phyloP scores from a whole-genome alignment of 2,797 vertebrate genomes.

The Acanthurus lineatus region DNA sequence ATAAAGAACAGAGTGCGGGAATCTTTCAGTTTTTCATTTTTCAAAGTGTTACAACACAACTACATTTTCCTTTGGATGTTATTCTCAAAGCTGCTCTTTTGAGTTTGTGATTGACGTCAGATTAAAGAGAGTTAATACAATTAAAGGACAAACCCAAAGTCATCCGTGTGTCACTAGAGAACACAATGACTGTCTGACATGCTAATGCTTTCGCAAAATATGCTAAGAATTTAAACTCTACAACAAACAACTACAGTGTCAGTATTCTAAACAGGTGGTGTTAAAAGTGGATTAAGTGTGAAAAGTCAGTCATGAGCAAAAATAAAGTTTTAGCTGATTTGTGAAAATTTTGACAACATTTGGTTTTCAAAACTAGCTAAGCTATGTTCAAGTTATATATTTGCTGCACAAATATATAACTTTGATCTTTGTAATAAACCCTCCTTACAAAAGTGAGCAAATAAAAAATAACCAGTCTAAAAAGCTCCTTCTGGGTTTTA shows the following conservation, averaged over 20 bases:
- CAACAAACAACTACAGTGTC: no score
- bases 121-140: no score
- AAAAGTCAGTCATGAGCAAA: not conserved
- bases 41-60: not conserved
- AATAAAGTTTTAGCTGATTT: not conserved
- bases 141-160: not conserved
- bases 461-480: no score
- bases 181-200: not conserved
- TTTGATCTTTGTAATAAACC: no score
- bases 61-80: not conserved
- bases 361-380: no score
- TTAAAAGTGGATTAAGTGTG: no score
- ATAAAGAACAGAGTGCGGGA: not conserved
- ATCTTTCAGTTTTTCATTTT: conserved; percentile 5
- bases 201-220: not conserved
- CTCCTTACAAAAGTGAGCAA: no score
- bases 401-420: no score
- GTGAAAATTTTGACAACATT: not conserved
- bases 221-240: not conserved
- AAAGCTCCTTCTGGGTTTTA: not conserved
- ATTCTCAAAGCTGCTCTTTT: not conserved
- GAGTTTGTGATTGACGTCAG: not conserved
- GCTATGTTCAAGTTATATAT: no score
- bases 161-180: not conserved
- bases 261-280: not conserved